A percentile compares a stretch with the other conserved stretches of the same genome.
phyloP scores from a whole-genome alignment of 2,888 invertebrate genomes.

The Rhogogaster chlorosoma region DNA sequence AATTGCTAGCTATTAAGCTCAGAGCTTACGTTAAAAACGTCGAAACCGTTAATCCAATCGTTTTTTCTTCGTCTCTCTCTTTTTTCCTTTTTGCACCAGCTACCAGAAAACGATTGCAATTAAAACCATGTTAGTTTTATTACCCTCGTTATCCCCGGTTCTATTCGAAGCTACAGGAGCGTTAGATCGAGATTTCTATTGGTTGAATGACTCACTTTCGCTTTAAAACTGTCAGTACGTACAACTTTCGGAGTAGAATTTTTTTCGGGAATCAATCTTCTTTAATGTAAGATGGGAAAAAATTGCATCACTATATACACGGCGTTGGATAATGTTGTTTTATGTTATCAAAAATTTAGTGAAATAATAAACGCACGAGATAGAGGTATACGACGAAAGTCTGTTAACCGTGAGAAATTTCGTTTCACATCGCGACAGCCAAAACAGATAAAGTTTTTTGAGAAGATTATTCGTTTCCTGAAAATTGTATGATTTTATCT shows the following conservation, averaged over 20 bases:
- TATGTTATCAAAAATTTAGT: not conserved
- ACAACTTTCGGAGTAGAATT: not conserved
- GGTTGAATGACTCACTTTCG: not conserved
- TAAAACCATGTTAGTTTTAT: not conserved
- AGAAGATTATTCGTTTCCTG: not conserved
- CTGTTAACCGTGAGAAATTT: not conserved
- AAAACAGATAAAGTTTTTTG: not conserved
- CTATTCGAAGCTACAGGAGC: not conserved
- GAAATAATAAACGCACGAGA: not conserved
- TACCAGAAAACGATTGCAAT: constrained; percentile 7
- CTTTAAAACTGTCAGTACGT: not conserved
- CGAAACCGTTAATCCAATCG: not conserved
- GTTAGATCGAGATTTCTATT: not conserved
- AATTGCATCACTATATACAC: not conserved
- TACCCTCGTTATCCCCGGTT: not conserved
- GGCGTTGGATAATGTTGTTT: not conserved
- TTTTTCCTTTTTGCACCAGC: not conserved
- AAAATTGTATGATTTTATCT: not conserved
- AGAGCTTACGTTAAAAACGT: not conserved
- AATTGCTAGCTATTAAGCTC: not conserved
- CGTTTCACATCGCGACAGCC: not conserved
- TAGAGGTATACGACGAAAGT: not conserved
- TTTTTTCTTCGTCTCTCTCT: not conserved
- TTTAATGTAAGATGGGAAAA: not conserved
- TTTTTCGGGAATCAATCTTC: not conserved